These are phyloP conservation scores for Zaprionus gabonicus DNA, from an alignment of 1,140 invertebrate genomes.

Conservation along the genomic window DNA sequence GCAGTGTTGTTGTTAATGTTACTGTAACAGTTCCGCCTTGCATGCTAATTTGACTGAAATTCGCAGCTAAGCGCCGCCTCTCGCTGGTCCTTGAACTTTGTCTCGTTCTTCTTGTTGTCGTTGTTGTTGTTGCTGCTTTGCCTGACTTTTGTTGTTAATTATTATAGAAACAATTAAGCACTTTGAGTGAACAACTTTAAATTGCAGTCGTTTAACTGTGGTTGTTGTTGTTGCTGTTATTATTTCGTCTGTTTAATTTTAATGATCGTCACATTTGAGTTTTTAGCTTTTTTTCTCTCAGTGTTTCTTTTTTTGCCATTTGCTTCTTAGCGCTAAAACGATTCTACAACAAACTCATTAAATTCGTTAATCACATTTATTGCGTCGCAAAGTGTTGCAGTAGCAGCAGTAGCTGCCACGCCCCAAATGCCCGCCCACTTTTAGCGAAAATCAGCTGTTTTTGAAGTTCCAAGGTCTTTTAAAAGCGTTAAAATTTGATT, in stretches of 20 bases:
- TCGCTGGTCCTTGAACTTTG: slow-evolving; percentile 67
- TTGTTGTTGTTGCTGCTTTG: slow-evolving; percentile 25
- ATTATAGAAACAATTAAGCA: slow-evolving; percentile 76
- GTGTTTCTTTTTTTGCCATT: slow-evolving; percentile 25
- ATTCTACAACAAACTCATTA: slow-evolving; percentile 80
- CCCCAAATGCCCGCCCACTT: slow-evolving; percentile 34
- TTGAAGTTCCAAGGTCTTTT: slow-evolving; percentile 51
- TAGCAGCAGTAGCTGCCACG: slow-evolving; percentile 21
- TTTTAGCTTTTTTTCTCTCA: slow-evolving; percentile 19
- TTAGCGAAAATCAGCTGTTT: slow-evolving; percentile 70
- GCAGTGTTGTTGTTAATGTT: slow-evolving; percentile 33
- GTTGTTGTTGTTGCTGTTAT: slow-evolving; percentile 55
- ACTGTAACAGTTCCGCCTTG: slow-evolving; percentile 45
- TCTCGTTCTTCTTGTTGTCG: slow-evolving; percentile 37
- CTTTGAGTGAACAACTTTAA: slow-evolving; percentile 75
- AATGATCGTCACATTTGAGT: slow-evolving; percentile 66
- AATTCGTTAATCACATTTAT: slow-evolving; percentile 79
- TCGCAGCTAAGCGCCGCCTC: slow-evolving; percentile 35
- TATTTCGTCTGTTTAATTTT: slow-evolving; percentile 69
- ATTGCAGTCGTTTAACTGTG: slow-evolving; percentile 72
- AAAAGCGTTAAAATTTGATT: slow-evolving; percentile 30
- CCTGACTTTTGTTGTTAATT: slow-evolving; percentile 68
- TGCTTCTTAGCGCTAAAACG: slow-evolving; percentile 56
- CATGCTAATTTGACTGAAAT: slow-evolving; percentile 34
- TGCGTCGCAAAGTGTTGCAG: slow-evolving; percentile 62